Conservation (phyloP, 2,888 invertebrate species). For the Nematopogon swammerdamellus region DNA sequence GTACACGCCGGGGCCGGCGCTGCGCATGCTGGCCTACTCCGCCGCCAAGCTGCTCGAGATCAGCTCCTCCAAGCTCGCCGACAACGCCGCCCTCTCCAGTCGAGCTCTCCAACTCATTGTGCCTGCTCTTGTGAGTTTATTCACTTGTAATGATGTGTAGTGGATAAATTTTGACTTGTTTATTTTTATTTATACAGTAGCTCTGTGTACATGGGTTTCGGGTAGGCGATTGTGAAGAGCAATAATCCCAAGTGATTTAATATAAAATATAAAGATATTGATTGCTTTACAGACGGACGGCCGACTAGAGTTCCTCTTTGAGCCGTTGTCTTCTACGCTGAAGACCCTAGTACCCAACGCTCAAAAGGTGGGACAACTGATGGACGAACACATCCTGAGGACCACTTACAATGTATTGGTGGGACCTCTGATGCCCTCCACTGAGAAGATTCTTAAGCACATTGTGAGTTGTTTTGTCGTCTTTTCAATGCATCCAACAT, state of each 20-base stretch:
- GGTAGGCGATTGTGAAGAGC: too few relatives aligned
- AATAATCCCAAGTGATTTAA: too few relatives aligned
- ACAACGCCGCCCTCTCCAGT: slow-evolving; percentile 60
- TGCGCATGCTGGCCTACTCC: slow-evolving; percentile 44
- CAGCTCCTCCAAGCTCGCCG: slow-evolving; percentile 38
- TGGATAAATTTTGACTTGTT: background rate
- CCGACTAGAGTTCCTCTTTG: slow-evolving; percentile 42
- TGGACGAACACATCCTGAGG: slow-evolving; percentile 42
- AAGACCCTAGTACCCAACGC: slow-evolving; percentile 33
- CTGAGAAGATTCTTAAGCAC: slow-evolving; percentile 39
- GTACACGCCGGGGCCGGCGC: slow-evolving; percentile 37
- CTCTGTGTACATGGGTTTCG: background rate
- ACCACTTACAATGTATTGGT: slow-evolving; percentile 42
- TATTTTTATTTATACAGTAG: background rate
- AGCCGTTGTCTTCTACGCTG: slow-evolving; percentile 35
- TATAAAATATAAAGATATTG: too few relatives aligned
- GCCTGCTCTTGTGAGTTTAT: slow-evolving; percentile 61
- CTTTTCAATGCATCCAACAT: too few relatives aligned
- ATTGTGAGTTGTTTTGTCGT: slow-evolving; percentile 23
- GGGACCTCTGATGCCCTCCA: slow-evolving; percentile 38
- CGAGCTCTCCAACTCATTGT: slow-evolving; percentile 67
- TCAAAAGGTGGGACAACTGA: slow-evolving; percentile 34
- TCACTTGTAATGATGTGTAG: too few relatives aligned
- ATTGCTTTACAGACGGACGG: slow-evolving; percentile 42
- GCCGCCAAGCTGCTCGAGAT: slow-evolving; percentile 41